Base-by-base conservation (phyloP, 2,113 vertebrate genomes). In the Oryzias woworae region DNA sequence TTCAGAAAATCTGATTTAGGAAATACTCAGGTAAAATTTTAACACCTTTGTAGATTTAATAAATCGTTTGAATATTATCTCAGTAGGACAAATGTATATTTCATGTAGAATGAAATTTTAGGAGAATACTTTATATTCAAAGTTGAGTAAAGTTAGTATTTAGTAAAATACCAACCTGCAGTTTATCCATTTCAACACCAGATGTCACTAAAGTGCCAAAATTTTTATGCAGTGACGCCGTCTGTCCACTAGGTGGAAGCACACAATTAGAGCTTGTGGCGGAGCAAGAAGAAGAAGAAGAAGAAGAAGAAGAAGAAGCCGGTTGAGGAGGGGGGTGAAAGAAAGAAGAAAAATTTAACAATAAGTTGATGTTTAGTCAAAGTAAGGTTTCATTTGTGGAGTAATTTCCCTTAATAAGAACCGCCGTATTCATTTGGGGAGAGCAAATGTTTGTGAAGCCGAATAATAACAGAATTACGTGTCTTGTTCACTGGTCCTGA, bases 201-300 rank as follows among this genome's bases (percentile, higher is more conserved):
- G 82, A 43, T 80, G 87, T 12, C 78, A 28, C 17, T 15, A 65
- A 50, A 65, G 5, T 13, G 16, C 4, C 42, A 12, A 1, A 1
- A 24, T 4, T 14, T 4, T 7, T 0, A n/a, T 71, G 70, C 42
- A 73, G 52, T 76, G 28, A 0, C 4, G 20, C 17, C 69, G 14
- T 61, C 62, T 61, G 1, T 0, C 71, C 81, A 42, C 65, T 54
- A 0, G 55, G 12, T 47, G 77, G 77, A 23, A 36, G 66, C 50
- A 81, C 28, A 45, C 44, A 17, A 16, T 16, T 5, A 16, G 5
- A 8, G 15, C n/a, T 12, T 48, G 8, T 48, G 16, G 16, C 8
- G 20, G 7, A n/a, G 20, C 20, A 10, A 12, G 7, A 48, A 12
- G 14, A 8, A 44, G 10, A 53, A 10, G 10, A 17, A 13, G 47